These are phyloP conservation scores for Dolichotis patagonum DNA, from an alignment of 2,113 vertebrate genomes.

Conservation along the genomic window DNA sequence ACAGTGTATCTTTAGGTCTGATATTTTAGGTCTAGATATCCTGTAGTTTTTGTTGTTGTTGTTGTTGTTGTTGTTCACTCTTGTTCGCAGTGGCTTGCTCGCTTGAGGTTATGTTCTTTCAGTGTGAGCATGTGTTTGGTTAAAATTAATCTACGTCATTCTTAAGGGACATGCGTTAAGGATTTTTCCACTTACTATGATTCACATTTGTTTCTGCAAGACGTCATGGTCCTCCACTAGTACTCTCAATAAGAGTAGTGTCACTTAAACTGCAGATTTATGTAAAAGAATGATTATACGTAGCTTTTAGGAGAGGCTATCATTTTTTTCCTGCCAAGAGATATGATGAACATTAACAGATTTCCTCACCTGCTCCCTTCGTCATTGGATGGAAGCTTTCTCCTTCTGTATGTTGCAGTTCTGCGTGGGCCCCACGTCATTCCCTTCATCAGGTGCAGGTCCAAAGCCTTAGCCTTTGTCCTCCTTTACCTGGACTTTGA, in stretches of 20 bases:
- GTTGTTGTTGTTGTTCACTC: neutral
- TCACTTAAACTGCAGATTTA: neutral
- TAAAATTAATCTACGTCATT: neutral
- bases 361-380: neutral
- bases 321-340: neutral
- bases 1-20: neutral
- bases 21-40: neutral
- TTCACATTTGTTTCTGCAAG: neutral
- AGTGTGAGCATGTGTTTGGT: neutral
- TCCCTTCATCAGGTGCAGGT: fast-evolving
- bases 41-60: neutral
- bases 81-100: neutral
- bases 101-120: slow-evolving; percentile 22
- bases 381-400: neutral
- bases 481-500: neutral
- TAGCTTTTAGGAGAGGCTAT: neutral
- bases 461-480: neutral
- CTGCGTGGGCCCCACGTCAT: neutral
- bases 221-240: neutral
- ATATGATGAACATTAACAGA: neutral
- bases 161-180: neutral
- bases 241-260: neutral
- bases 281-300: neutral
- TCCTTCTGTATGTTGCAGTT: neutral
- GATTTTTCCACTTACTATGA: neutral